Percentiles rank a stretch among this genome's conserved stretches.
phyloP scores from a whole-genome alignment of 2,888 invertebrate genomes.

The Colostygia pectinataria region DNA sequence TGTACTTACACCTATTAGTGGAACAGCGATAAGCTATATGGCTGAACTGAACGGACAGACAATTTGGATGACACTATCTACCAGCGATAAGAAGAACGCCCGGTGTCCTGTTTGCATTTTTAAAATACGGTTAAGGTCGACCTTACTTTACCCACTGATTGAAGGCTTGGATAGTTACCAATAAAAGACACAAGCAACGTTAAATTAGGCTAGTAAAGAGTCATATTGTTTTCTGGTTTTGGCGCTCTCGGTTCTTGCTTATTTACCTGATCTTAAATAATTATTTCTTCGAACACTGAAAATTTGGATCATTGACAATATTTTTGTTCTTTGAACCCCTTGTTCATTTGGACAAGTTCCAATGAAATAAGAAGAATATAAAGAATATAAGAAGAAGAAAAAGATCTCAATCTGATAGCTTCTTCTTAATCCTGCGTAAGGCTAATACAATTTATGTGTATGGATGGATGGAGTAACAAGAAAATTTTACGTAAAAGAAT shows the following conservation, averaged over 20 bases:
- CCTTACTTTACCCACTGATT: not conserved
- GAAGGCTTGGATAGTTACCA: not conserved
- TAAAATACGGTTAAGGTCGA: not conserved
- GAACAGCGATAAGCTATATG: constrained; percentile 67
- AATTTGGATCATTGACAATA: constrained; percentile 31
- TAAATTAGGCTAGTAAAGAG: too few species aligned
- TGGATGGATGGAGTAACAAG: not conserved
- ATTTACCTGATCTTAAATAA: not conserved
- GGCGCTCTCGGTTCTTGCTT: too few species aligned
- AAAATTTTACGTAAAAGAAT: not conserved
- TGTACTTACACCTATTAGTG: constrained; percentile 69
- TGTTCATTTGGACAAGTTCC: constrained; percentile 29
- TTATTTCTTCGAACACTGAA: constrained; percentile 1
- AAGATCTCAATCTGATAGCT: constrained; percentile 14
- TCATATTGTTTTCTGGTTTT: too few species aligned
- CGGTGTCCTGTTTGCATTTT: constrained; percentile 42
- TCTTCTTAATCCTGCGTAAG: constrained; percentile 11
- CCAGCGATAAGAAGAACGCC: constrained; percentile 55
- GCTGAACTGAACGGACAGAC: constrained; percentile 53
- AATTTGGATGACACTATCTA: constrained; percentile 71
- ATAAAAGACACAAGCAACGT: too few species aligned
- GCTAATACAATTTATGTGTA: constrained; percentile 4
- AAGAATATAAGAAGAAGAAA: constrained; percentile 25
- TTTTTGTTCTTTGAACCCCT: constrained; percentile 27
- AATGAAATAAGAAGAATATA: constrained; percentile 27